These are phyloP conservation scores for Atlantisia rogersi DNA, from an alignment of 2,113 vertebrate genomes.

Conservation along the genomic window DNA sequence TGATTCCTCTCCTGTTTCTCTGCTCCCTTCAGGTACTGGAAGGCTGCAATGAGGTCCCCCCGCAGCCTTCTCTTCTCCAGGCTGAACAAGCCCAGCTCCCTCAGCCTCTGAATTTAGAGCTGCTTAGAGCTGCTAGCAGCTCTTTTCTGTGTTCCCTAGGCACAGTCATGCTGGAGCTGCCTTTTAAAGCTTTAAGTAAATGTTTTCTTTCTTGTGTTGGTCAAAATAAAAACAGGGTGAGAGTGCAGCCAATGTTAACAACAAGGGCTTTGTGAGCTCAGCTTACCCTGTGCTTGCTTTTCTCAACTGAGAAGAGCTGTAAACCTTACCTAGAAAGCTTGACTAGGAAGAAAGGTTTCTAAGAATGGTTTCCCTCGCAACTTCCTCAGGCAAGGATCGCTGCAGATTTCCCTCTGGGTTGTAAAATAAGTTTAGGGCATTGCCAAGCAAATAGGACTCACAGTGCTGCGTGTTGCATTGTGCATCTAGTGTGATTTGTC, in stretches of 20 bases:
- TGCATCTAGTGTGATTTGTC: neutral
- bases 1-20: too few relatives aligned
- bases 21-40: too few relatives aligned
- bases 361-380: neutral
- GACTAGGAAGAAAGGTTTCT: neutral
- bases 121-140: neutral
- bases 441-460: neutral
- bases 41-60: too few relatives aligned
- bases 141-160: neutral
- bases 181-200: neutral
- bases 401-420: neutral
- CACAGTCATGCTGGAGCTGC: neutral
- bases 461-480: accelerated
- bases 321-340: neutral
- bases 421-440: neutral
- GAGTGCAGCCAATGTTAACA: neutral
- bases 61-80: too few relatives aligned
- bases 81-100: too few relatives aligned
- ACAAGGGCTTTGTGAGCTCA: neutral
- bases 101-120: neutral
- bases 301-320: neutral
- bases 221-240: neutral
- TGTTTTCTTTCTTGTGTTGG: neutral
- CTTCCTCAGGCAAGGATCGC: neutral
- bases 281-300: neutral